Conservation (phyloP, 37 sponge, comb jelly and placozoan genomes). For the Aplysina aerophoba region DNA sequence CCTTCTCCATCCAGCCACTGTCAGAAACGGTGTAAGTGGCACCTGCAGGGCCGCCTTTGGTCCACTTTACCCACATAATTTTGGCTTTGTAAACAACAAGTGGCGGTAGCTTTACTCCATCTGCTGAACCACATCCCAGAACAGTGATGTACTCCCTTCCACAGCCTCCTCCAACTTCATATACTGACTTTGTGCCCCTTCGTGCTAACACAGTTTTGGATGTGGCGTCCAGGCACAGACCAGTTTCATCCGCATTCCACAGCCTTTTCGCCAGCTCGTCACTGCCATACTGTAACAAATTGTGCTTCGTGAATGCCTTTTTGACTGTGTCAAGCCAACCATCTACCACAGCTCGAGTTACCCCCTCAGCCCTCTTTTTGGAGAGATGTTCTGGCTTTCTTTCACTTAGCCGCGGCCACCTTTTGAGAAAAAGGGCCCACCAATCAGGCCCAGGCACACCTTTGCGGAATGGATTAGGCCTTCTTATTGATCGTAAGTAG, state of each 20-base stretch:
- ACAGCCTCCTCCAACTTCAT: slow-evolving; percentile 46
- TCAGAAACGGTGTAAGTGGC: slow-evolving; percentile 23
- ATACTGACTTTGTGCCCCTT: slow-evolving; percentile 7
- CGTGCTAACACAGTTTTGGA: slow-evolving; percentile 38
- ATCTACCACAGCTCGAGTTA: neutral
- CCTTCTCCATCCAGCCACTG: slow-evolving; percentile 51
- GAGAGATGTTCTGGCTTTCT: slow-evolving; percentile 32
- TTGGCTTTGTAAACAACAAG: slow-evolving; percentile 51
- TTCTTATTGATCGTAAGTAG: slow-evolving; percentile 16
- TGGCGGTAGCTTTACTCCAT: slow-evolving; percentile 40
- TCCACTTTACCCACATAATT: slow-evolving; percentile 35
- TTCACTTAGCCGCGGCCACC: slow-evolving; percentile 39
- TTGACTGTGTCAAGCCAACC: slow-evolving; percentile 9
- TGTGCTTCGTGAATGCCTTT: neutral
- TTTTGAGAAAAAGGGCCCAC: slow-evolving; percentile 46
- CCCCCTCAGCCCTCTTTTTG: slow-evolving; percentile 27
- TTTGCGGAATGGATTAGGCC: slow-evolving; percentile 37
- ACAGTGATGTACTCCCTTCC: slow-evolving; percentile 39
- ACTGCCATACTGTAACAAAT: neutral
- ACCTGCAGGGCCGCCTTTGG: slow-evolving; percentile 38
- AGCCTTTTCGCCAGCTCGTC: slow-evolving; percentile 20
- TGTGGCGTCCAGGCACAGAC: slow-evolving; percentile 37
- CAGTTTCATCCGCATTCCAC: slow-evolving; percentile 53
- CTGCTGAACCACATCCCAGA: slow-evolving; percentile 26
- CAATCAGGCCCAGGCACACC: slow-evolving; percentile 53